Conservation (phyloP, 1,140 invertebrate genomes). For the Agrypnia vestita region DNA sequence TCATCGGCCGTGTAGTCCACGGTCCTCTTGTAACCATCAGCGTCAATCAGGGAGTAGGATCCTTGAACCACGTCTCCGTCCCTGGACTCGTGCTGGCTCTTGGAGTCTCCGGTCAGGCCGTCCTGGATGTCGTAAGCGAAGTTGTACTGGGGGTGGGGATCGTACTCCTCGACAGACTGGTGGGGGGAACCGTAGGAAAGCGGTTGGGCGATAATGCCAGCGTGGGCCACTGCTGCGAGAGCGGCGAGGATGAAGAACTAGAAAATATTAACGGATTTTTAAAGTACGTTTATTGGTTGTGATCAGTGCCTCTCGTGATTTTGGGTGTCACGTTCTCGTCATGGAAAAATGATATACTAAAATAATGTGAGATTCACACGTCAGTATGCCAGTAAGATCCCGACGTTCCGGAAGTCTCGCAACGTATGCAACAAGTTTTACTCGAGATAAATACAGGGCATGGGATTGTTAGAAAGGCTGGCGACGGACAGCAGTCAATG, state of each 20-base stretch:
- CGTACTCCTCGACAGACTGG: constrained; percentile 65
- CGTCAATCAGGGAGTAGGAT: constrained; percentile 72
- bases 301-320: too few relatives aligned
- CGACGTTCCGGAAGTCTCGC: too few relatives aligned
- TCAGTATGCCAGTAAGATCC: too few relatives aligned
- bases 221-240: constrained; percentile 66
- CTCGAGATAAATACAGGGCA: too few relatives aligned
- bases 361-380: too few relatives aligned
- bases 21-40: constrained; percentile 74
- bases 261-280: constrained; percentile 47
- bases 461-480: too few relatives aligned
- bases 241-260: constrained; percentile 70
- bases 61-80: constrained; percentile 75
- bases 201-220: constrained; percentile 62
- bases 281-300: constrained; percentile 6
- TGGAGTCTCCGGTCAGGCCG: constrained; percentile 75
- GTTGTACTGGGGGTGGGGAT: constrained; percentile 74
- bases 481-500: too few relatives aligned
- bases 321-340: too few relatives aligned
- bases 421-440: too few relatives aligned
- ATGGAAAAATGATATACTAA: too few relatives aligned
- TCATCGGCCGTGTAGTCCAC: constrained; percentile 76
- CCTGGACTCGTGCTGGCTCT: constrained; percentile 74
- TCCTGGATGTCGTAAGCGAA: constrained; percentile 76
- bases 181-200: constrained; percentile 55